A percentile compares a stretch with the other conserved stretches of the same genome.
Evolutionary conservation across 2,113 vertebrate genomes (phyloP).

Genomic region (Bufo gargarizans): DNA sequence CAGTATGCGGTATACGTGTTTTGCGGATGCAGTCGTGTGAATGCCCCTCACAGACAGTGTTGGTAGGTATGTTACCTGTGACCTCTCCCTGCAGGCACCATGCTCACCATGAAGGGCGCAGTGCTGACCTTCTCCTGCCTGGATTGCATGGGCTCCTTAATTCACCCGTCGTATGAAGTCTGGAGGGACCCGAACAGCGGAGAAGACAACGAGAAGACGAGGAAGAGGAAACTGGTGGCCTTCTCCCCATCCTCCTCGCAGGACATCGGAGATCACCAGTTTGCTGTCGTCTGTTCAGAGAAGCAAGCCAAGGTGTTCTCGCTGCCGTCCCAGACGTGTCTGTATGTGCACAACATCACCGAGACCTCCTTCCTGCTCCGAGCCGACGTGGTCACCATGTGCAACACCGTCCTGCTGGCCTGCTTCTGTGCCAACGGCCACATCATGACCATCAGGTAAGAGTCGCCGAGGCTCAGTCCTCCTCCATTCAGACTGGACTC

Average conservation of each 20-base stretch:
- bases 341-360: conserved; percentile 96
- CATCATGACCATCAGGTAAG: conserved; percentile 95
- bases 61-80: not conserved
- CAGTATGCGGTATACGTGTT: too few species aligned
- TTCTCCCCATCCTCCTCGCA: conserved; percentile 87
- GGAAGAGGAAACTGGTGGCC: conserved; percentile 86
- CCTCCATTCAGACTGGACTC: too few species aligned
- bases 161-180: conserved; percentile 87
- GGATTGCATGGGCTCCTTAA: conserved; percentile 83
- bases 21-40: too few species aligned
- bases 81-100: conserved; percentile 73
- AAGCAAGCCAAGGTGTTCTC: conserved; percentile 97
- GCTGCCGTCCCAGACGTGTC: conserved; percentile 95
- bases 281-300: conserved; percentile 93
- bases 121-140: conserved; percentile 87
- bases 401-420: conserved; percentile 89
- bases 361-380: conserved; percentile 94
- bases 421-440: conserved; percentile 98
- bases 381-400: conserved; percentile 88
- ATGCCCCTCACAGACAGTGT: too few species aligned
- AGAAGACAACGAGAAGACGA: conserved; percentile 84
- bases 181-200: conserved; percentile 86
- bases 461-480: too few species aligned
- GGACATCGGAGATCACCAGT: conserved; percentile 88
- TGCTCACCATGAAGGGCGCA: conserved; percentile 90